phyloP scores from a whole-genome alignment of 2,888 invertebrate species.

The Agonum fuliginosum region DNA sequence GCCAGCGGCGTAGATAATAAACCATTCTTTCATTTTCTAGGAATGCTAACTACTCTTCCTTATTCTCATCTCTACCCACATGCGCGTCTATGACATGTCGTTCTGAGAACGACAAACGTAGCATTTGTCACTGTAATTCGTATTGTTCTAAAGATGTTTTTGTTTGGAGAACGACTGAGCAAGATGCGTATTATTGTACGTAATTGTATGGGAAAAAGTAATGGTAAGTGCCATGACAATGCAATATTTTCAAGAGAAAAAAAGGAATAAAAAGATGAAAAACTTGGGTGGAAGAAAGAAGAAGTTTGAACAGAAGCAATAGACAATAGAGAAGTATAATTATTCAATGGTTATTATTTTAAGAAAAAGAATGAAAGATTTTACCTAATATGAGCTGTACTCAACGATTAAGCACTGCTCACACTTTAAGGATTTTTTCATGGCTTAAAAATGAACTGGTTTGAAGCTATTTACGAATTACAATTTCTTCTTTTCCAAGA shows the following conservation, averaged over 20 bases:
- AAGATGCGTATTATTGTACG: neutral
- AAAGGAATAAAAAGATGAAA: neutral
- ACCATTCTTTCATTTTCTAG: neutral
- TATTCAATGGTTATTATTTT: no score
- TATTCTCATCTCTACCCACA: conserved; percentile 8
- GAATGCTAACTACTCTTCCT: neutral
- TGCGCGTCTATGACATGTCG: neutral
- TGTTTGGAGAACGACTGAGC: neutral
- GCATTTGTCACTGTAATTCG: conserved; percentile 9
- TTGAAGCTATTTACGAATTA: no score
- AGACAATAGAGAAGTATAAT: no score
- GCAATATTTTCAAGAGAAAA: neutral
- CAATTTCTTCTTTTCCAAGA: no score
- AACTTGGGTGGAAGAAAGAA: no score
- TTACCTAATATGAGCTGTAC: no score
- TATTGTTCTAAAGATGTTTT: neutral
- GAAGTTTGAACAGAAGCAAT: no score
- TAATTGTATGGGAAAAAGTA: neutral
- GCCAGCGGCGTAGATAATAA: neutral
- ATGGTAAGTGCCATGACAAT: neutral
- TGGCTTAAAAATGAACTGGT: no score
- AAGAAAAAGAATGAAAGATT: no score
- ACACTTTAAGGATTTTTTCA: no score
- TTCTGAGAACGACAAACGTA: neutral
- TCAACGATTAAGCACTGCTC: no score